These are phyloP conservation scores for Parnassius orleans DNA, from an alignment of 2,888 invertebrate species.

Conservation along the genomic window DNA sequence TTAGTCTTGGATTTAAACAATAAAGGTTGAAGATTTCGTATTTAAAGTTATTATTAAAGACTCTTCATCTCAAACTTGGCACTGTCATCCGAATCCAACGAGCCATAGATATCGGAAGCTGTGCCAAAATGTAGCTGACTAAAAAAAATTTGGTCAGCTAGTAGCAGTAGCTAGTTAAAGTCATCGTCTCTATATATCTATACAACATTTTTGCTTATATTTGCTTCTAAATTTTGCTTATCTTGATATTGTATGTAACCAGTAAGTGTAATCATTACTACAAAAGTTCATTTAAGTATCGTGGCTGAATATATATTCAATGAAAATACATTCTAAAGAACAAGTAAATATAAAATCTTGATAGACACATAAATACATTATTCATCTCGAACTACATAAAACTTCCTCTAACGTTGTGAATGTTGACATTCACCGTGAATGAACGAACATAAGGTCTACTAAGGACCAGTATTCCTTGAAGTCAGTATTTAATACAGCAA, in stretches of 20 bases:
- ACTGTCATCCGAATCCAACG: slow-evolving; percentile 5
- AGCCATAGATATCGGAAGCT: slow-evolving; percentile 12
- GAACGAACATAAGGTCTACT: slow-evolving; percentile 18
- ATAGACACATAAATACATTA: slow-evolving; percentile 18
- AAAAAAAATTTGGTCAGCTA: no score
- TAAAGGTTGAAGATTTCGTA: slow-evolving; percentile 1
- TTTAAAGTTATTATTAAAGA: slow-evolving; percentile 6
- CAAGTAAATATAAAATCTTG: slow-evolving; percentile 14
- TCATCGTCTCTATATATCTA: no score
- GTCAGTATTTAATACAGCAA: slow-evolving; percentile 26
- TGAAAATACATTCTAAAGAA: not conserved
- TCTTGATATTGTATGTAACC: no score
- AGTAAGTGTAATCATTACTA: no score
- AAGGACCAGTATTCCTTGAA: slow-evolving; percentile 27
- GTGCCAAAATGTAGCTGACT: slow-evolving; percentile 17
- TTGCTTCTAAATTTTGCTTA: no score
- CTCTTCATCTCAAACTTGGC: slow-evolving; percentile 16
- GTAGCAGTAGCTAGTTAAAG: no score
- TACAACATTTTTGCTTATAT: no score
- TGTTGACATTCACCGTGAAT: slow-evolving; percentile 21
- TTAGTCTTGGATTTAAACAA: not conserved
- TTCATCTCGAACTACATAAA: slow-evolving; percentile 16
- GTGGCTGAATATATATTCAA: slow-evolving; percentile 5
- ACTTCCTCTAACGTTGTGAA: slow-evolving; percentile 18
- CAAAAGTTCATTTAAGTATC: not conserved